Evolutionary conservation across 2,797 vertebrate species (phyloP).

Genomic region (Arnoldichthys spilopterus): DNA sequence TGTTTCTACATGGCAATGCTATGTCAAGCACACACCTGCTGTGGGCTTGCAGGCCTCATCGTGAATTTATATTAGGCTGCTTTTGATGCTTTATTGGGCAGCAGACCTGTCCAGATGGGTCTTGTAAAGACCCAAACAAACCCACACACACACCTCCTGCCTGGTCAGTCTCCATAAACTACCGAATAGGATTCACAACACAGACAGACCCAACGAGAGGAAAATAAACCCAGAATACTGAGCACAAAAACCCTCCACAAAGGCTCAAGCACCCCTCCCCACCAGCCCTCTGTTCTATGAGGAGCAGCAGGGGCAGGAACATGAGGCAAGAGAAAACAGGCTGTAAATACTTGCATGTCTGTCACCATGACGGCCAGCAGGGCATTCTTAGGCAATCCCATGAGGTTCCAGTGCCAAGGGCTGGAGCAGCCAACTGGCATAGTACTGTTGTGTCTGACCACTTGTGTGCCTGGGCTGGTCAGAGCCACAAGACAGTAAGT

Average conservation of each 20-base stretch:
- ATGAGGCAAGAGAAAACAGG: slow-evolving; percentile 59
- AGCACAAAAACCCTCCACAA: slow-evolving; percentile 46
- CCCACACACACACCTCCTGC: slow-evolving; percentile 47
- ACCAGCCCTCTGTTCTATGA: slow-evolving; percentile 38
- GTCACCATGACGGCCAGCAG: slow-evolving; percentile 59
- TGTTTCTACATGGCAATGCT: slow-evolving; percentile 35
- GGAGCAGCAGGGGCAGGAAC: slow-evolving; percentile 55
- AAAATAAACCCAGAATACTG: slow-evolving; percentile 53
- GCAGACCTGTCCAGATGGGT: slow-evolving; percentile 57
- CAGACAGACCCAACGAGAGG: slow-evolving; percentile 46
- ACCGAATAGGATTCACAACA: slow-evolving; percentile 53
- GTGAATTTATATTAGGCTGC: slow-evolving; percentile 45
- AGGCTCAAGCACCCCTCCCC: slow-evolving; percentile 43
- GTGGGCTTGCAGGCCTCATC: slow-evolving; percentile 22
- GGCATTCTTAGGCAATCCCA: slow-evolving; percentile 58
- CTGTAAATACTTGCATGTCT: slow-evolving; percentile 62
- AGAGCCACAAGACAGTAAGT: slow-evolving; percentile 26
- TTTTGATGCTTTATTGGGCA: slow-evolving; percentile 54
- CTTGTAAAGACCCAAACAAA: slow-evolving; percentile 57
- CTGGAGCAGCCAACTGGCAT: slow-evolving; percentile 54
- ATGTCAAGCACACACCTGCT: slow-evolving; percentile 42
- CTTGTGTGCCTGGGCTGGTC: slow-evolving; percentile 35
- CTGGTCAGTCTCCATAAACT: slow-evolving; percentile 55
- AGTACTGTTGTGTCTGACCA: slow-evolving; percentile 37
- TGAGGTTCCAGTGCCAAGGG: slow-evolving; percentile 58